Base-by-base conservation (phyloP, 1,140 invertebrate species). In the Pogonomyrmex barbatus region DNA sequence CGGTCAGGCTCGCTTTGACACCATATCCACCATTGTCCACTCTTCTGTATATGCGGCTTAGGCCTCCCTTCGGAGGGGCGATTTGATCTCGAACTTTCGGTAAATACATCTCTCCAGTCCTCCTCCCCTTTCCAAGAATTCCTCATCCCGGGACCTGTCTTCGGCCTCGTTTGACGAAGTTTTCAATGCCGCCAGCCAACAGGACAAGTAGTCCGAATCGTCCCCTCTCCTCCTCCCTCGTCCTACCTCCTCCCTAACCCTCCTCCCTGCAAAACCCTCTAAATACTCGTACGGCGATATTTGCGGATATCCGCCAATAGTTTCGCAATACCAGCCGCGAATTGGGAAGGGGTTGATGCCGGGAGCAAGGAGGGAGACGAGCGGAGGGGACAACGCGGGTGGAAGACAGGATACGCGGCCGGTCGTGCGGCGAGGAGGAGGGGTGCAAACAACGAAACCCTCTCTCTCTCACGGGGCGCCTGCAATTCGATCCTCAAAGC, bases 401-500 rank as follows among this genome's bases (percentile, higher is more conserved):
- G 56, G 50, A 45, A 60, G 70, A 78, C 17, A 36, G 86, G 65
- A 45, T 65, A 60, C 30, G 24, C 24, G 47, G 58, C 50, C 54
- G 82, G 42, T 45, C 50, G 36, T 24, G n/a, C 5, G 30, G 30
- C 12, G 68, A 10, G 36, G 45, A 62, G 62, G 50, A 70, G 81
- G 56, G 79, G 65, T 87, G 58, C 71, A 87, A 85, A 86, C 76
- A 85, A 87, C 81, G 77, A 68, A 82, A 75, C 63, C 47, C 85
- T 76, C 78, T 85, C 86, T 89, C 73, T 67, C 70, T 85, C 65
- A 90, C 75, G 77, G 85, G 85, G 84, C 87, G 88, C 82, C 75
- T 85, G 84, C 87, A 91, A 91, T 89, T 85, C 83, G 87, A 91
- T 91, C 89, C 83, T 91, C 91, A 89, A 90, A 90, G 85, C 86